Percentiles rank a stretch among this genome's conserved stretches.
Conservation (phyloP, 2,888 invertebrate species). For the Cephalotes varians region DNA sequence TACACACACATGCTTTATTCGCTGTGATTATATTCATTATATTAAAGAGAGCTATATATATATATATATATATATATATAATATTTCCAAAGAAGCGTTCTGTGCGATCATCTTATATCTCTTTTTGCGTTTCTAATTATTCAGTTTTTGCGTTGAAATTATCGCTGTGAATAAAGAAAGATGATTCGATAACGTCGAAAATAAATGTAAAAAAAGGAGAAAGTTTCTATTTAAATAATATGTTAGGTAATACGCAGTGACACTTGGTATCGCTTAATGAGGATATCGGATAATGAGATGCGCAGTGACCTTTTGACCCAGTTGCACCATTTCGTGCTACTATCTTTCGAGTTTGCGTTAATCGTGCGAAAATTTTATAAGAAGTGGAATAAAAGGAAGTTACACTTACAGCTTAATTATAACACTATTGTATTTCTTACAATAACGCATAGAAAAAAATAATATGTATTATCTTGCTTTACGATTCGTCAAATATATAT, state of each 20-base stretch:
- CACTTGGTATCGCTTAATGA: conserved; percentile 38
- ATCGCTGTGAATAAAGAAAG: not conserved
- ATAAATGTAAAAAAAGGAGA: conserved; percentile 17
- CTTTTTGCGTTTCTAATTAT: not conserved
- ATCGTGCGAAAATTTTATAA: conserved; percentile 31
- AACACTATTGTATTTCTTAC: not conserved
- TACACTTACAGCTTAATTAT: too few species aligned
- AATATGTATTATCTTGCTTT: not conserved
- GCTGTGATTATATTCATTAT: not conserved
- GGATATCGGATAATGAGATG: conserved; percentile 34
- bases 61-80: not conserved
- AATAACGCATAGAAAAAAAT: not conserved
- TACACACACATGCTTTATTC: not conserved
- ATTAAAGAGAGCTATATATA: too few species aligned
- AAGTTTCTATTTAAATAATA: conserved; percentile 21
- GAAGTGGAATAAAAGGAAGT: conserved; percentile 20
- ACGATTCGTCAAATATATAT: not conserved
- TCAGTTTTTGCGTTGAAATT: not conserved
- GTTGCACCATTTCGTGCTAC: conserved; percentile 18
- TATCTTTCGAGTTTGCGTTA: conserved; percentile 20
- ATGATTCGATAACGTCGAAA: not conserved
- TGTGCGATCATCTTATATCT: not conserved
- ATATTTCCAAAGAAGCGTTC: not conserved
- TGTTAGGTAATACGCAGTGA: conserved; percentile 25
- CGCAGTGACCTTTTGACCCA: conserved; percentile 45